Conservation (phyloP, 1,140 invertebrate genomes). For the Triops longicaudatus region DNA sequence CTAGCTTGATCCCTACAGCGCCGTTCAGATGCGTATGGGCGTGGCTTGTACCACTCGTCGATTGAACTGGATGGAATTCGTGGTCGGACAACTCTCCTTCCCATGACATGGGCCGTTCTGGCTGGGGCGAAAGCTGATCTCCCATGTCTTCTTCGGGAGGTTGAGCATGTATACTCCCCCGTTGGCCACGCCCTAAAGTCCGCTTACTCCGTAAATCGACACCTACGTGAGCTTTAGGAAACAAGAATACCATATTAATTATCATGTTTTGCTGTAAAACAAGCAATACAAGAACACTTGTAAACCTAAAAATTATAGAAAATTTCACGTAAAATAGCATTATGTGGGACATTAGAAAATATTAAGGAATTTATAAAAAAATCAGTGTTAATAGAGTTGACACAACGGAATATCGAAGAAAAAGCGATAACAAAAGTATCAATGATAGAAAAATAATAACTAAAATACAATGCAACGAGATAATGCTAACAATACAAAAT, state of each 20-base stretch:
- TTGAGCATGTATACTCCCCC: not conserved
- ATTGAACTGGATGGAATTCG: conserved; percentile 37
- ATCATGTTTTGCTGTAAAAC: not conserved
- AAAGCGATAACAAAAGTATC: not conserved
- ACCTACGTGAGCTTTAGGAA: conserved; percentile 25
- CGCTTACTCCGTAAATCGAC: conserved; percentile 26
- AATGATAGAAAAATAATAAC: not conserved
- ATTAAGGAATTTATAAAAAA: no score
- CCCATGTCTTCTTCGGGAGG: conserved; percentile 35
- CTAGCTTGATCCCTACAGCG: conserved; percentile 18
- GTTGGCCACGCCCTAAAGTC: not conserved
- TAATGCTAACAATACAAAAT: no score
- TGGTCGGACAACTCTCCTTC: conserved; percentile 77
- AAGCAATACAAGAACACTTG: no score
- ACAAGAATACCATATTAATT: not conserved
- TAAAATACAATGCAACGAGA: no score
- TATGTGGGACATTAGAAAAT: no score
- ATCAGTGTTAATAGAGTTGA: no score
- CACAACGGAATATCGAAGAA: no score
- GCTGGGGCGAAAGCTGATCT: conserved; percentile 38
- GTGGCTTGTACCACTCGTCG: conserved; percentile 12
- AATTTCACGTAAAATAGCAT: no score
- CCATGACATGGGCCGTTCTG: conserved; percentile 77
- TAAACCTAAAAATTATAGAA: no score
- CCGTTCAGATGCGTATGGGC: not conserved